Evolutionary conservation across 2,888 invertebrate genomes (phyloP).

Genomic region (Amphipyra tragopoginis): DNA sequence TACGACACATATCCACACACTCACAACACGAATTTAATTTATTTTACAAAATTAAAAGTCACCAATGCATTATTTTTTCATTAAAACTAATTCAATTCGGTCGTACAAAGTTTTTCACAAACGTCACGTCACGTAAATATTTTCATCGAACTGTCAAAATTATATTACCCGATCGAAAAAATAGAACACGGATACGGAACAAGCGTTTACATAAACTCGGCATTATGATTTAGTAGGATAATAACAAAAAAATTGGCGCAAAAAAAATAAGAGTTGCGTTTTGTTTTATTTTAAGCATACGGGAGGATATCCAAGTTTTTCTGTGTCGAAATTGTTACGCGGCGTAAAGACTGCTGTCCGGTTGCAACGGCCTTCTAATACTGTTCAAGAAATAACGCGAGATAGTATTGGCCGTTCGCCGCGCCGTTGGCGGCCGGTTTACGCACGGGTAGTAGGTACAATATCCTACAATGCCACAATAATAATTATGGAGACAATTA

Average conservation of each 20-base stretch:
- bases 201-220: conserved; percentile 20
- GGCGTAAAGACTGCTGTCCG: conserved; percentile 76
- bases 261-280: conserved; percentile 49
- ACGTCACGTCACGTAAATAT: conserved; percentile 79
- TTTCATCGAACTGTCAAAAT: conserved; percentile 84
- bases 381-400: conserved; percentile 76
- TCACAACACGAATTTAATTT: conserved; percentile 33
- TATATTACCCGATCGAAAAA: conserved; percentile 67
- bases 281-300: conserved; percentile 41
- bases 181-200: conserved; percentile 51
- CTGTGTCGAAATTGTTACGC: conserved; percentile 59
- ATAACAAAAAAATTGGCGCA: conserved; percentile 42
- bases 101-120: conserved; percentile 58
- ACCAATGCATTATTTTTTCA: conserved; percentile 23
- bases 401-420: conserved; percentile 76
- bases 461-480: conserved; percentile 84
- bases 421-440: conserved; percentile 80
- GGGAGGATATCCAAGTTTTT: conserved; percentile 51
- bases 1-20: conserved; percentile 51
- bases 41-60: conserved; percentile 24
- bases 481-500: conserved; percentile 84
- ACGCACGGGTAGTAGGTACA: conserved; percentile 65
- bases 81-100: conserved; percentile 28
- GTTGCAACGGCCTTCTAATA: conserved; percentile 83
- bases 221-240: conserved; percentile 64